Base-by-base conservation (phyloP, 2,888 invertebrate species). In the Agriopis aurantiaria region DNA sequence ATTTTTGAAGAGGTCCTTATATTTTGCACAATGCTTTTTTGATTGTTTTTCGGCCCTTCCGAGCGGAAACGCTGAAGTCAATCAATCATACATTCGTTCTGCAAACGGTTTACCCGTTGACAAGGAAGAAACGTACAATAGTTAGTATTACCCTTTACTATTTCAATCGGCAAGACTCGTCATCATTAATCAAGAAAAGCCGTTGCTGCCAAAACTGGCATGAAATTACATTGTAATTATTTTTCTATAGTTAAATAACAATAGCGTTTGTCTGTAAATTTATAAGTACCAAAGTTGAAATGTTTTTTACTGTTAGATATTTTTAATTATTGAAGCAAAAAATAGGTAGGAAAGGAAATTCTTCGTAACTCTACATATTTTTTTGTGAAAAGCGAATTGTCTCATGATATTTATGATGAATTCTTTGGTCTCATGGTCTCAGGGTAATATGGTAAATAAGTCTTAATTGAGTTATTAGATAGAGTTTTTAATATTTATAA, bases 51-150 rank as follows among this genome's bases (percentile, higher is more conserved):
- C 78, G 73, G 69, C 85, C 88, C 88, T 89, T 85, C 80, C 82
- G 77, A 79, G 80, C 83, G 83, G 82, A 86, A 88, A 87, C 83
- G 75, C 83, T 82, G 80, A 81, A 85, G 78, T 83, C 81, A 79
- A 93, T 93, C 88, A 69, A 92, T 94, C 92, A 92, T 84, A 82
- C 74, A 89, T 93, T 93, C 82, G 93, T 90, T 93, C 88, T 84
- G 83, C 86, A 76, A 83, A 83, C 68, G 74, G 69, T 70, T 75
- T 65, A 71, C 61, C 64, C 76, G 82, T 81, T 80, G 75, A 82
- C 78, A 79, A 83, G 82, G 68, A 74, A 80, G 74, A 72, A 78
- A 82, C 81, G 48, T 69, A 68, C 74, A 77, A 80, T 76, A 78
- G 75, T 78, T 75, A 69, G 63, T 77, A 83, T 84, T 65, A 78